These are phyloP conservation scores for Physeter macrocephalus DNA, from an alignment of 2,113 vertebrate species.

Conservation along the genomic window DNA sequence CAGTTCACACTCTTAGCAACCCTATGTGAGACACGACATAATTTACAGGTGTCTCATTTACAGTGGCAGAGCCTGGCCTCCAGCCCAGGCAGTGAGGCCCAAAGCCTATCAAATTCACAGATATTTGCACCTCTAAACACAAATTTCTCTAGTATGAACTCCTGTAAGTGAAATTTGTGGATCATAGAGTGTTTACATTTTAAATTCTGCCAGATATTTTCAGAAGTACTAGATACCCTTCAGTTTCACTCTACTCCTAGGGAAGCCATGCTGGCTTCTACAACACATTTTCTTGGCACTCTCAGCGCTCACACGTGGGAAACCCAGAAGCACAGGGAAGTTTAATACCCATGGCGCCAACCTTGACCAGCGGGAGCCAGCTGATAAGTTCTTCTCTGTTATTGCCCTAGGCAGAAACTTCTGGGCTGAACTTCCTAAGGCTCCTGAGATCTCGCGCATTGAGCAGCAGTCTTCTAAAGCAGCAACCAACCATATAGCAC, in stretches of 20 bases:
- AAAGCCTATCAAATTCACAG: neutral
- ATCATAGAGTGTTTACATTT: neutral
- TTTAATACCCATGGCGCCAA: neutral
- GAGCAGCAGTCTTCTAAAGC: neutral
- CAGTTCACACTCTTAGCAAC: neutral
- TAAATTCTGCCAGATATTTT: neutral
- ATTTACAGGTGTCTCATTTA: neutral
- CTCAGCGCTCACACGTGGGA: neutral
- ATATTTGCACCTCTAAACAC: neutral
- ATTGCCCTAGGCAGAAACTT: neutral
- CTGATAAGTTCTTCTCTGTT: neutral
- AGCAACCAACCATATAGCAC: neutral
- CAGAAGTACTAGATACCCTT: neutral
- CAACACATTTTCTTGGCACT: neutral
- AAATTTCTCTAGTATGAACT: neutral
- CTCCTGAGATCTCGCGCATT: neutral
- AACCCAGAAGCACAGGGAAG: neutral
- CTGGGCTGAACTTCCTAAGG: neutral
- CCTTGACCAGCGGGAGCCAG: neutral
- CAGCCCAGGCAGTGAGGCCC: neutral
- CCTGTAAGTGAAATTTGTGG: neutral
- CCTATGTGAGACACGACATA: neutral
- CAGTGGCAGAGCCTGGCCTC: neutral
- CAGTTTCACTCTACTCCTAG: neutral
- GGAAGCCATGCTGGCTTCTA: neutral